Conservation (phyloP, 2,113 vertebrate genomes). For the Ornithorhynchus anatinus region DNA sequence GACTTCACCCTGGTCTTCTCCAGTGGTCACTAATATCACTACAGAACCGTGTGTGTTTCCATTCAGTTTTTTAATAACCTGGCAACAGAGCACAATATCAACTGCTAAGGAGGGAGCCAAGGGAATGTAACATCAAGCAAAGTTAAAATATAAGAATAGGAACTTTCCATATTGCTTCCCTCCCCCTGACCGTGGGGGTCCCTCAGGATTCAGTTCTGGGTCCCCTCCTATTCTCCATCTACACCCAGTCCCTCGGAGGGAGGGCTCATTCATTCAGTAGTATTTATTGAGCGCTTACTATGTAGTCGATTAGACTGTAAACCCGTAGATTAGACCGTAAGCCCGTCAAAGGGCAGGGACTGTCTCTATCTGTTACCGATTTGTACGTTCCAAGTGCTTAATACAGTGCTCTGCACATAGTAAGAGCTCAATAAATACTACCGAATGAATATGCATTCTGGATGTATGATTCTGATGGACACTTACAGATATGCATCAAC, state of each 20-base stretch:
- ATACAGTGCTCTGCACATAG: too few relatives aligned
- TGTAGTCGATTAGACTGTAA: too few relatives aligned
- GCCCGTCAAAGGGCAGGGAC: too few relatives aligned
- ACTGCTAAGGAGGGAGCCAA: not conserved
- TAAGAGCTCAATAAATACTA: too few relatives aligned
- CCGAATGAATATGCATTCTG: too few relatives aligned
- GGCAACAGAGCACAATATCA: not conserved
- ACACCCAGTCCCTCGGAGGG: not conserved
- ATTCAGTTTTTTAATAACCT: slow-evolving; percentile 61
- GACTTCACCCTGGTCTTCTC: slow-evolving; percentile 24
- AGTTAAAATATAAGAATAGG: not conserved
- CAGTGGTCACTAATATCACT: slow-evolving; percentile 65
- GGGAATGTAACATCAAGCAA: not conserved
- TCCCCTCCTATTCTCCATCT: not conserved
- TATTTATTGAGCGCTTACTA: too few relatives aligned
- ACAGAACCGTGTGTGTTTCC: slow-evolving; percentile 52
- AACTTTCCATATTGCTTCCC: not conserved
- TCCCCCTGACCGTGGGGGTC: not conserved
- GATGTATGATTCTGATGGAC: too few relatives aligned
- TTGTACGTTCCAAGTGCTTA: too few relatives aligned
- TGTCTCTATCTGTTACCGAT: too few relatives aligned
- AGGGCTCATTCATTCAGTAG: too few relatives aligned
- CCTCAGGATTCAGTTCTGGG: not conserved
- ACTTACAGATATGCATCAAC: too few relatives aligned
- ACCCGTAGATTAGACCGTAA: too few relatives aligned